A percentile compares a stretch with the other conserved stretches of the same genome.
Evolutionary conservation across 2,797 vertebrate species (phyloP).

Genomic region (Anguilla obscura): DNA sequence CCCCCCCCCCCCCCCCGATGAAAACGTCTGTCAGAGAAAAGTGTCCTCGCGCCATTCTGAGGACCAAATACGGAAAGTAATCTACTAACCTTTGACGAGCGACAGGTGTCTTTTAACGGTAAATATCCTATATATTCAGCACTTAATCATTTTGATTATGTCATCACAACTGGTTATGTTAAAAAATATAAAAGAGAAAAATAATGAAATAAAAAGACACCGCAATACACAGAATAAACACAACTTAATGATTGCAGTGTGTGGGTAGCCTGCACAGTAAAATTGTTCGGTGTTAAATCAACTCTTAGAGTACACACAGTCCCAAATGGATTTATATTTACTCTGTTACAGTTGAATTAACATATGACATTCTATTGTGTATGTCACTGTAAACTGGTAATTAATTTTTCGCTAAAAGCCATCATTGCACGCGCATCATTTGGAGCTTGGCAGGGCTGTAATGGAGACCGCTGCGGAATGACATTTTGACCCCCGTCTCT

Average conservation of each 20-base stretch:
- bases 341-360: too few species aligned
- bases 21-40: conserved; percentile 27
- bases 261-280: background rate
- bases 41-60: background rate
- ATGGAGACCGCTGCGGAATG: background rate
- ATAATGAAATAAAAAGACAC: background rate
- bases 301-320: too few species aligned
- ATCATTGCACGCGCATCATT: conserved; percentile 14
- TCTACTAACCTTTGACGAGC: background rate
- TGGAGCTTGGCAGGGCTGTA: background rate
- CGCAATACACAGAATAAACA: background rate
- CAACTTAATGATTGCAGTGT: background rate
- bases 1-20: background rate
- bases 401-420: background rate
- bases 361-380: background rate
- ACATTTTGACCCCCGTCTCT: conserved; percentile 23
- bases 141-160: background rate
- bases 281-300: too few species aligned
- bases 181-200: background rate
- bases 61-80: background rate
- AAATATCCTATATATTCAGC: background rate
- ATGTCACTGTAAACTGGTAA: background rate
- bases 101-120: background rate
- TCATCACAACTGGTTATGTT: background rate
- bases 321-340: too few species aligned